Conservation (phyloP, 1,140 invertebrate species). For the Pseudomyrmex concolor region DNA sequence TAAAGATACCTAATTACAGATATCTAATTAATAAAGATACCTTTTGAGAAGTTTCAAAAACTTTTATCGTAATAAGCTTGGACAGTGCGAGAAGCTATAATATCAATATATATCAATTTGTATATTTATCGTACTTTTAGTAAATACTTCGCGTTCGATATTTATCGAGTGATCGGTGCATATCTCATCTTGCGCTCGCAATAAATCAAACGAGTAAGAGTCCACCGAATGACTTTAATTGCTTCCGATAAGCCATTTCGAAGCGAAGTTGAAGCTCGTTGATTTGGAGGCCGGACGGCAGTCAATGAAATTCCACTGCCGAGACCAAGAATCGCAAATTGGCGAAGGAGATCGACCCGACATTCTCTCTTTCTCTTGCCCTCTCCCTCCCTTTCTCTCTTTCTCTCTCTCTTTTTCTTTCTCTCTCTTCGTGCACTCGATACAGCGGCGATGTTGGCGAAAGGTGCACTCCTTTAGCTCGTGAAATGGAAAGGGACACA, state of each 20-base stretch:
- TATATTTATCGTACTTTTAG: conserved; percentile 3
- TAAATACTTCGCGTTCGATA: not conserved
- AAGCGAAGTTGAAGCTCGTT: not conserved
- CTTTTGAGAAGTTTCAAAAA: not conserved
- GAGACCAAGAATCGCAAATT: conserved; percentile 43
- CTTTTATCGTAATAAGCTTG: not conserved
- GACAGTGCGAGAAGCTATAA: not conserved
- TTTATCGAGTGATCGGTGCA: conserved; percentile 19
- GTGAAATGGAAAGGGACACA: conserved; percentile 71
- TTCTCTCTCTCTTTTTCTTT: too few species aligned
- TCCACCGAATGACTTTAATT: conserved; percentile 3
- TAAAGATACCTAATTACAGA: too few species aligned
- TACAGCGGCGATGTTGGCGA: conserved; percentile 61
- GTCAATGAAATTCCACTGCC: conserved; percentile 67
- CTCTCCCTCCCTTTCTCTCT: too few species aligned
- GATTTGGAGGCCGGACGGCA: conserved; percentile 55
- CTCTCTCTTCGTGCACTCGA: not conserved
- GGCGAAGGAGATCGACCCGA: conserved; percentile 57
- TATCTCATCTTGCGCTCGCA: not conserved
- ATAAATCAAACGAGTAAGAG: conserved; percentile 26
- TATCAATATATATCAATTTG: not conserved
- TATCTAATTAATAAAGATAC: not conserved
- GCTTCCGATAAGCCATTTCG: conserved; percentile 4
- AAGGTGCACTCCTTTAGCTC: conserved; percentile 61
- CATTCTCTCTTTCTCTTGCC: conserved; percentile 29